phyloP scores from a whole-genome alignment of 2,888 invertebrate genomes.

The Oxyteleia sp. region DNA sequence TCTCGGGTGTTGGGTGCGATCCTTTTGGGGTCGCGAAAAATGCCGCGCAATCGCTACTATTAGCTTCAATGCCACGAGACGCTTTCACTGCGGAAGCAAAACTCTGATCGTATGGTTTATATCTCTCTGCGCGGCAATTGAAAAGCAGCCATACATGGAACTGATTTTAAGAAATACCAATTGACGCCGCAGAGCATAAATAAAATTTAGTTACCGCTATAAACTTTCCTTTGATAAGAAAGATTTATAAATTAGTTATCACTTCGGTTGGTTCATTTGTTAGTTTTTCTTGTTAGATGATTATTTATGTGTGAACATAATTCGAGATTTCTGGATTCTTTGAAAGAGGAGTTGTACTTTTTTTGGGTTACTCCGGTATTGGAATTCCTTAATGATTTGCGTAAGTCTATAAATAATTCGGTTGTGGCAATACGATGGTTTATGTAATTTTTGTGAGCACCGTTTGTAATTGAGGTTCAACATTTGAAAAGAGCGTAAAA shows the following conservation, averaged over 20 bases:
- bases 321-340: constrained; percentile 35
- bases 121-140: constrained; percentile 54
- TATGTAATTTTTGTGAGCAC: constrained; percentile 10
- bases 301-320: constrained; percentile 67
- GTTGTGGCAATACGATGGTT: constrained; percentile 6
- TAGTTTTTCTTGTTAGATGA: constrained; percentile 30
- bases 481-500: background rate
- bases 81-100: constrained; percentile 81
- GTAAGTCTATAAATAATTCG: constrained; percentile 50
- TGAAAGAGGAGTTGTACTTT: constrained; percentile 30
- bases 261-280: constrained; percentile 49
- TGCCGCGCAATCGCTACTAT: constrained; percentile 77
- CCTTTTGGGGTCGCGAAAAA: constrained; percentile 83
- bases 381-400: constrained; percentile 58
- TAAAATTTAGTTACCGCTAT: constrained; percentile 67
- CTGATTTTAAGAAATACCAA: constrained; percentile 63
- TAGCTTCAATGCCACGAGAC: constrained; percentile 81
- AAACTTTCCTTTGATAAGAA: constrained; percentile 69
- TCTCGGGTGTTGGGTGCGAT: constrained; percentile 78
- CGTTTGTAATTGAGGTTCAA: constrained; percentile 11
- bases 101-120: constrained; percentile 66
- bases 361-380: constrained; percentile 14
- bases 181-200: constrained; percentile 45
- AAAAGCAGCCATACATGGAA: constrained; percentile 65
- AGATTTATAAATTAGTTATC: constrained; percentile 67